Evolutionary conservation across 1,140 invertebrate species (phyloP).

Genomic region (Muscidifurax raptorellus): DNA sequence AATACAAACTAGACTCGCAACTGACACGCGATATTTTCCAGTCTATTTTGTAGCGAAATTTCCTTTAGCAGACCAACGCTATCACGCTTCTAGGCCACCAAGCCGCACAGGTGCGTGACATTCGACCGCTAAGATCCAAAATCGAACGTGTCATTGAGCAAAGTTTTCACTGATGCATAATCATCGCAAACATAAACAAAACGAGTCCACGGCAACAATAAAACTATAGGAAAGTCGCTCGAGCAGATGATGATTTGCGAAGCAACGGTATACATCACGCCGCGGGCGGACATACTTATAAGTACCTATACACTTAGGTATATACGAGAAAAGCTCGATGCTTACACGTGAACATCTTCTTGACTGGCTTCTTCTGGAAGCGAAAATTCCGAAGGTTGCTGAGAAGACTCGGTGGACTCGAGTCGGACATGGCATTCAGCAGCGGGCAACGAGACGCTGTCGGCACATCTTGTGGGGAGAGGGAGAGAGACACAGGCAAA

Average conservation of each 20-base stretch:
- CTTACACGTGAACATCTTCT: constrained; percentile 70
- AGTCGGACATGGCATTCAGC: constrained; percentile 65
- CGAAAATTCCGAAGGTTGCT: constrained; percentile 67
- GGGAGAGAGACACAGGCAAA: neutral
- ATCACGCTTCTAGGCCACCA: too few relatives aligned
- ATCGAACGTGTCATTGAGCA: neutral
- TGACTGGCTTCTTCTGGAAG: constrained; percentile 67
- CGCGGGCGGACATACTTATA: neutral
- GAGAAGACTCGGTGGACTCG: constrained; percentile 64
- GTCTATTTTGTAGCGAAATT: neutral
- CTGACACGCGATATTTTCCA: too few relatives aligned
- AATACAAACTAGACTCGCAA: neutral
- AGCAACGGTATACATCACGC: neutral
- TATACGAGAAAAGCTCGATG: neutral
- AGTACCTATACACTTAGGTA: too few relatives aligned
- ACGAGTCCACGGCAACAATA: neutral
- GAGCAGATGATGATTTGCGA: neutral
- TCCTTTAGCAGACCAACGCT: neutral
- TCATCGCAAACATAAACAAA: neutral
- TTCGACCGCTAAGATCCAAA: neutral
- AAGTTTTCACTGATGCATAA: too few relatives aligned
- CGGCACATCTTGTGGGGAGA: constrained; percentile 25
- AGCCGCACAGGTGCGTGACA: neutral
- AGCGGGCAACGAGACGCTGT: constrained; percentile 41
- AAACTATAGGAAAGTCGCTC: neutral